phyloP scores from a whole-genome alignment of 64 coral and sea anemone species.

The Montipora sp. region DNA sequence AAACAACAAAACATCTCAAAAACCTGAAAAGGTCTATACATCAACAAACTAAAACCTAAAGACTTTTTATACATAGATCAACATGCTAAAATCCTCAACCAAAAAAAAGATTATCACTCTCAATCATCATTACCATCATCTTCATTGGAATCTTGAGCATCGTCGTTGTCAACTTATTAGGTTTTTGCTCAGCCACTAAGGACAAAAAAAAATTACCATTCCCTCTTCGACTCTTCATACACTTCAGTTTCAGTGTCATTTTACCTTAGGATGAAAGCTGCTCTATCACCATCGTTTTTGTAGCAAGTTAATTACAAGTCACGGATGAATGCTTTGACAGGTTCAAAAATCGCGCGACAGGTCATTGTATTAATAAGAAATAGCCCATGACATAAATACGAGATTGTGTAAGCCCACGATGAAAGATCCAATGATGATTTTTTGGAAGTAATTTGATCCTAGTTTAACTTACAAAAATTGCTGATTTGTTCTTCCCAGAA shows the following conservation, averaged over 20 bases:
- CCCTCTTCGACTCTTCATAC: no score
- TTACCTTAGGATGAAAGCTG: not conserved
- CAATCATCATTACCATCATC: no score
- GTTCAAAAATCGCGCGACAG: not conserved
- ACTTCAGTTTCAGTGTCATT: not conserved
- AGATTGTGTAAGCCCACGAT: conserved; percentile 46
- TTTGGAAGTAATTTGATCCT: not conserved
- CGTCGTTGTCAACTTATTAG: no score
- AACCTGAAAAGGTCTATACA: no score
- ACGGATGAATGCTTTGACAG: conserved; percentile 21
- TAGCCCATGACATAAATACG: conserved; percentile 31
- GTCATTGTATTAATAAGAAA: conserved; percentile 49
- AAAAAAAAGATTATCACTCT: no score
- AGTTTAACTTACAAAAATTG: not conserved
- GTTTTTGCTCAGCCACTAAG: no score
- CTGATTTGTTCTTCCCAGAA: not conserved
- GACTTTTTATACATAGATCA: no score
- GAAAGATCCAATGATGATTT: not conserved
- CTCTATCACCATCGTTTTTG: not conserved
- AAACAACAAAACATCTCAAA: no score
- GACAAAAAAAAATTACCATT: no score
- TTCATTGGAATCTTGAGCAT: no score
- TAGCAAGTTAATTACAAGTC: not conserved
- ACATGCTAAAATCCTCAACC: no score
- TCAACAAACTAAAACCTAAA: no score